These are phyloP conservation scores for Podarcis lilfordi DNA, from an alignment of 2,797 vertebrate genomes.

Conservation along the genomic window DNA sequence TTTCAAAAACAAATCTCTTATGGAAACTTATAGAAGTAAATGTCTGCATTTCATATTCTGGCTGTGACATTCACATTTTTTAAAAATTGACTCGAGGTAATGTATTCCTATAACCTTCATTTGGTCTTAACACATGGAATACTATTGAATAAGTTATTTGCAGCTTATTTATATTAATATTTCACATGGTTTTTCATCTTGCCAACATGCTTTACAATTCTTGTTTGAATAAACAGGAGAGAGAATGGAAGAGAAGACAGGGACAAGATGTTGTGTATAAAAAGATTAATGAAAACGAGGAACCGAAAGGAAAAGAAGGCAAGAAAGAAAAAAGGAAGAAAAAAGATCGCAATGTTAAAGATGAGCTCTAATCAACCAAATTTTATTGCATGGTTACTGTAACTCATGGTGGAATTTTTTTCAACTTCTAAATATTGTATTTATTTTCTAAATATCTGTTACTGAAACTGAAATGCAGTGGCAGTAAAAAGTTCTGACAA, in stretches of 20 bases:
- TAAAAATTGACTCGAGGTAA: no score
- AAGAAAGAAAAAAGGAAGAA: conserved; percentile 74
- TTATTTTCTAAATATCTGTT: conserved; percentile 34
- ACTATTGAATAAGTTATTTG: background rate
- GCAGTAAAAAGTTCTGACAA: conserved; percentile 1
- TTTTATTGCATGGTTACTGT: conserved; percentile 20
- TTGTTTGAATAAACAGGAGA: conserved; percentile 60
- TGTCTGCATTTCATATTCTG: background rate
- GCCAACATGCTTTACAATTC: conserved; percentile 38
- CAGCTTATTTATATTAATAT: background rate
- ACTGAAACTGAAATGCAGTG: conserved; percentile 30
- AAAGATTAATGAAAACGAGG: conserved; percentile 72
- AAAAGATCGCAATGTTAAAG: conserved; percentile 80
- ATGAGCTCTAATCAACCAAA: conserved; percentile 81
- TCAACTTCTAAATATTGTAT: background rate
- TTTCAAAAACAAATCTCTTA: background rate
- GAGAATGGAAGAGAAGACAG: conserved; percentile 65
- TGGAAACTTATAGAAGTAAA: background rate
- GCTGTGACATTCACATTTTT: background rate
- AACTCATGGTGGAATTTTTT: conserved; percentile 10
- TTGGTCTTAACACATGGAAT: background rate
- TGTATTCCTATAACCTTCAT: background rate
- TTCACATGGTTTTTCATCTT: conserved; percentile 31
- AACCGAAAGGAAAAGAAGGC: conserved; percentile 74
- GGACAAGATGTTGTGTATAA: conserved; percentile 55